Percentiles rank a stretch among this genome's conserved stretches.
Conservation (phyloP, 2,797 vertebrate species). For the Melanogrammus aeglefinus region DNA sequence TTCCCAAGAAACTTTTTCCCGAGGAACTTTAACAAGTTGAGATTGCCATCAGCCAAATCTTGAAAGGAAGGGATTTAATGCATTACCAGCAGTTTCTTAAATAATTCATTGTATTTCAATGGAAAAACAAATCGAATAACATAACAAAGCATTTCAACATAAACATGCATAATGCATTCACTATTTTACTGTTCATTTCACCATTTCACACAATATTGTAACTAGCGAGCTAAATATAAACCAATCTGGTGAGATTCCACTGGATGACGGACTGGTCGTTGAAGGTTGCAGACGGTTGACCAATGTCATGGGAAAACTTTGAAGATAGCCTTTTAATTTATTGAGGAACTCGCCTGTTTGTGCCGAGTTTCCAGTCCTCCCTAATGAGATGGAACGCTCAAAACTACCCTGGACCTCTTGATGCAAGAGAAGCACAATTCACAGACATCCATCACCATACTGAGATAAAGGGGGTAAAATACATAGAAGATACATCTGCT, state of each 20-base stretch:
- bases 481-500: not conserved
- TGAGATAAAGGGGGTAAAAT: not conserved
- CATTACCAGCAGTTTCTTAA: not conserved
- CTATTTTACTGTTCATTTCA: not conserved
- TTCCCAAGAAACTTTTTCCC: not conserved
- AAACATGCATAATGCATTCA: not conserved
- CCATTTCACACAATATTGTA: not conserved
- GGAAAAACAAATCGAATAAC: not conserved
- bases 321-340: constrained; percentile 42
- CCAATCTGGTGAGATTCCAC: not conserved
- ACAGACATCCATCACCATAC: constrained; percentile 6
- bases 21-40: constrained; percentile 1
- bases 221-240: not conserved
- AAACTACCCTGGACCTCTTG: constrained; percentile 13
- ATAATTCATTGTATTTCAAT: not conserved
- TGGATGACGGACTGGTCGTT: constrained; percentile 40
- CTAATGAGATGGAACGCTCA: constrained; percentile 16
- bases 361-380: constrained; percentile 37
- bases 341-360: constrained; percentile 33
- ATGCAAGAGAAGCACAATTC: constrained; percentile 18
- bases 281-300: constrained; percentile 39
- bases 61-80: not conserved
- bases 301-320: constrained; percentile 49
- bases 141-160: not conserved
- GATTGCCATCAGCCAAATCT: constrained; percentile 1